Evolutionary conservation across 2,888 invertebrate species (phyloP).

Genomic region (Dugesia japonica): DNA sequence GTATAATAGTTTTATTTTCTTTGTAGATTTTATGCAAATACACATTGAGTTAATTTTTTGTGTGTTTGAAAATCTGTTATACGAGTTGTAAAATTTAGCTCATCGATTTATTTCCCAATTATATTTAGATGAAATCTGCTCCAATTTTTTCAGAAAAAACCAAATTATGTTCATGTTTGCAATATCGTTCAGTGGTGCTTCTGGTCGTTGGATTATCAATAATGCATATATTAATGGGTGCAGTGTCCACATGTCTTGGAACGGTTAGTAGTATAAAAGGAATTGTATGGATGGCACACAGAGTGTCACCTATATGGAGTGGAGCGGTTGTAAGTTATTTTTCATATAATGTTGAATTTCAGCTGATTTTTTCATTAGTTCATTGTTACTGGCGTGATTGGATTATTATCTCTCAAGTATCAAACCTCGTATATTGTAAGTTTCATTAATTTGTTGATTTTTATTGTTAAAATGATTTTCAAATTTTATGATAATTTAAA

Average conservation of each 20-base stretch:
- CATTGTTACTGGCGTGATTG: background rate
- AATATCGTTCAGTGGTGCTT: conserved; percentile 39
- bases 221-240: conserved; percentile 42
- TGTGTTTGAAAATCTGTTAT: too few relatives aligned
- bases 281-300: conserved; percentile 47
- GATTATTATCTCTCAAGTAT: background rate
- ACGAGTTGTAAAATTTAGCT: too few relatives aligned
- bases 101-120: too few relatives aligned
- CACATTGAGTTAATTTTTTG: too few relatives aligned
- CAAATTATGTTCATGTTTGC: background rate
- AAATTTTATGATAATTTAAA: too few relatives aligned
- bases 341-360: background rate
- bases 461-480: too few relatives aligned
- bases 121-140: background rate
- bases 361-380: background rate
- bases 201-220: conserved; percentile 42
- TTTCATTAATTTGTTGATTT: background rate
- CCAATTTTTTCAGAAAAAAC: background rate
- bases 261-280: conserved; percentile 44
- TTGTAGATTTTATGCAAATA: too few relatives aligned
- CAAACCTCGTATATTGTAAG: background rate
- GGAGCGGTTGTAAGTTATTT: conserved; percentile 45
- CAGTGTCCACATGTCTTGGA: conserved; percentile 43
- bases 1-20: too few relatives aligned
- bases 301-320: conserved; percentile 48